Conservation (phyloP, 2,113 vertebrate genomes). For the Elephas maximus region DNA sequence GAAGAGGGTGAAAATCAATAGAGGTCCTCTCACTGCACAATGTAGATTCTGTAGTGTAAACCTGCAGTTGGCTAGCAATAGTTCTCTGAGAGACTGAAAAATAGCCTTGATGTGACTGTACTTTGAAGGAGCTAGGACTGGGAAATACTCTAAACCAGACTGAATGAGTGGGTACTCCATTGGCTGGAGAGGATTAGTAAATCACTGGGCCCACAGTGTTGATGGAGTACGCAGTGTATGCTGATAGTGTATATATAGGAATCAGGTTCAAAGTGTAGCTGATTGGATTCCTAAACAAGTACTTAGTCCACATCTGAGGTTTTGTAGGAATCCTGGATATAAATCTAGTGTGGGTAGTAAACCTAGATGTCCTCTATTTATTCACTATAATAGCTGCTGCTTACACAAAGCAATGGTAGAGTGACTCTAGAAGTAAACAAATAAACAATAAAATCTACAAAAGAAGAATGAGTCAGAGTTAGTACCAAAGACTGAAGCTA, state of each 20-base stretch:
- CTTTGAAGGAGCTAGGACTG: background rate
- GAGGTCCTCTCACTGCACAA: background rate
- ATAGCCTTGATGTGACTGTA: background rate
- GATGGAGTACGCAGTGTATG: too few relatives aligned
- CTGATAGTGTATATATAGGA: background rate
- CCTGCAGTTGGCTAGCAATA: background rate
- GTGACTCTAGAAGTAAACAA: background rate
- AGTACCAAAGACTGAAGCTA: slow-evolving; percentile 19
- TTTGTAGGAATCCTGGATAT: background rate
- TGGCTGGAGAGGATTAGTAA: background rate
- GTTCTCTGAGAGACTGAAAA: background rate
- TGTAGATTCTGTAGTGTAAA: background rate
- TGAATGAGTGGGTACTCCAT: background rate
- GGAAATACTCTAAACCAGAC: background rate
- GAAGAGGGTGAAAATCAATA: background rate
- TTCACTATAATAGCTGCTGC: background rate
- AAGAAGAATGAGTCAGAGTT: background rate
- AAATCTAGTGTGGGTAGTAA: background rate
- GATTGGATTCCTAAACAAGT: background rate
- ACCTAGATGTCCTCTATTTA: background rate
- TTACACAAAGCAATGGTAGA: background rate
- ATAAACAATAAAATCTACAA: background rate
- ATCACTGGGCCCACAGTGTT: background rate
- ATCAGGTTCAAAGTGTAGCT: background rate
- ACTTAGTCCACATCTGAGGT: background rate